Base-by-base conservation (phyloP, 2,888 invertebrate genomes). In the Tachina fera region DNA sequence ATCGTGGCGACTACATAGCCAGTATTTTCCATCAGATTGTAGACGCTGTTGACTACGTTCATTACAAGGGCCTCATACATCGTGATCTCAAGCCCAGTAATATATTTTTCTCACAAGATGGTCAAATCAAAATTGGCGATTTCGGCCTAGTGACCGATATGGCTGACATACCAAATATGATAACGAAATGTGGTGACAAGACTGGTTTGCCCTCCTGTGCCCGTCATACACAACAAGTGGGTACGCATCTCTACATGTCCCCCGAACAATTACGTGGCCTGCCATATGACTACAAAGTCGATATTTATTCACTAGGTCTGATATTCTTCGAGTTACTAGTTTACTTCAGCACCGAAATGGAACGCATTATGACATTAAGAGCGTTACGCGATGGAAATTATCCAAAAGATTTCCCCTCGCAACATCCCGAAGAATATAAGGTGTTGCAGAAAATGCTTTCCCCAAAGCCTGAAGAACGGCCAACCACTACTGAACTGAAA, bases 241-340 rank as follows among this genome's bases (percentile, higher is more conserved):
- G 99, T 39, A 99, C 99, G 0, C 96, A 96, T 87, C 94, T 99
- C 2, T 99, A 99, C 93, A 99, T 99, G 99, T 98, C 98, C 53
- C 99, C 99, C 1, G 99, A 99, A 91, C 99, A 99, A 93, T 93
- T 96, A 43, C 93, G 94, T 13, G 96, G 96, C 0, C 94, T 94
- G 51, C 94, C 95, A 1, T 98, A 98, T 92, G 96, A 96, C 91
- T 96, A 96, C 93, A 98, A 98, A 93, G 98, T 98, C 76, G 99
- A 99, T 92, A 98, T 99, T 83, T 99, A 96, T 93, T 97, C 98
- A 0, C 93, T 99, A 87, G 99, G 98, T 0, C 94, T 99, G 82
- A 98, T 99, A 86, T 95, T 98, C 88, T 97, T 98, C 92, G 99
- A 99, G 93, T 92, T 99, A 79, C 93, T 99, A 58, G 96, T 96